Base-by-base conservation (phyloP, 2,113 vertebrate genomes). In the Jaculus jaculus region DNA sequence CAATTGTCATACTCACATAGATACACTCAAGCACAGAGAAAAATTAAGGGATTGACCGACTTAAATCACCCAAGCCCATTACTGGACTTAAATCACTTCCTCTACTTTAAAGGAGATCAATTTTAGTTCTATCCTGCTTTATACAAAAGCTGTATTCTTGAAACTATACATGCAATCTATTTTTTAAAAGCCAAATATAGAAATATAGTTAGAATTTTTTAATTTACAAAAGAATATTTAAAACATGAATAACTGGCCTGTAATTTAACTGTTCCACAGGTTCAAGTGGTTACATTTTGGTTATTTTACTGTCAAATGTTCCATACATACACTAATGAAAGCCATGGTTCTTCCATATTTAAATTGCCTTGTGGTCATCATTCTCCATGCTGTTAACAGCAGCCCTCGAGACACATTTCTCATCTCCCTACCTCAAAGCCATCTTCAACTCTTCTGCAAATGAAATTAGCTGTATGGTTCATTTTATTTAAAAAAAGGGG, bases 231-330 rank as follows among this genome's bases (percentile, higher is more conserved):
- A 81, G 4, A 90, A 74, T 47, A 63, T 51, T 81, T 83, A 63
- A 93, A 93, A 77, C 15, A 77, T n/a, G 34, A 94, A 77, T 58
- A 86, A 87, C 4, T 63, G 21, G 24, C 15, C 21, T 86, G 18
- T 93, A 69, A 63, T 21, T 92, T 84, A 61, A 69, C n/a, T 91
- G 34, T 26, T 92, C 84, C n/a, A 42, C 77, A 81, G 60, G 17
- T 81, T 89, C 68, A 89, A 74, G 93, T 32, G 60, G 26, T 66
- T 68, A 91, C 58, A 69, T 75, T 94, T 84, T 92, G 85, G 23
- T 47, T 42, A 87, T 75, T 20, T 66, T 21, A 21, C 42, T 95
- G 17, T 79, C 68, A 77, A 69, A 47, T 69, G 71, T 63, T 87
- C 42, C 39, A 47, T 39, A 91, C 61, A 54, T 21, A 86, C 11